phyloP scores from a whole-genome alignment of 2,888 invertebrate species.

The Meiosimyza platycephala region DNA sequence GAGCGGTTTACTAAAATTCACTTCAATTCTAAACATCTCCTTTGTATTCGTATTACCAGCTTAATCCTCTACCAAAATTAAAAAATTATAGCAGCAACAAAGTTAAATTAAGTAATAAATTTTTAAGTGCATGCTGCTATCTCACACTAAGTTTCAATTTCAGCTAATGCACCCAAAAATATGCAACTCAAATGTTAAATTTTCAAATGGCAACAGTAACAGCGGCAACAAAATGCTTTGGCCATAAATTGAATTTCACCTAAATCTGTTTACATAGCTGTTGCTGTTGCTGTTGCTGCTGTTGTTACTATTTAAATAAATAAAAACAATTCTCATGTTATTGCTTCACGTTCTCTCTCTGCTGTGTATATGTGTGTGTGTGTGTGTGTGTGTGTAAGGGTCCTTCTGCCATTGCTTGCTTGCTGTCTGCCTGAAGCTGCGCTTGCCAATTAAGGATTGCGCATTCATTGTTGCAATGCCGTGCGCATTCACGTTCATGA shows the following conservation, averaged over 20 bases:
- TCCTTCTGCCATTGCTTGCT: neutral
- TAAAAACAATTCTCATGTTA: neutral
- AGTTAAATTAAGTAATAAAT: neutral
- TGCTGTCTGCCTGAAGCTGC: neutral
- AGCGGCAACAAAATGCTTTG: neutral
- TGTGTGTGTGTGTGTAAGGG: neutral
- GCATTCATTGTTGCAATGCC: too few relatives aligned
- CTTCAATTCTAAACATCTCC: too few relatives aligned
- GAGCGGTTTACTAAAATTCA: too few relatives aligned
- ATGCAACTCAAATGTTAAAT: slow-evolving; percentile 12
- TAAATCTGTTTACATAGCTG: slow-evolving; percentile 3
- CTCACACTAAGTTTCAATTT: neutral
- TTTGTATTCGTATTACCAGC: too few relatives aligned
- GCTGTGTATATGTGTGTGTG: neutral
- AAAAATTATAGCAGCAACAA: neutral
- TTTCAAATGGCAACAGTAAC: neutral
- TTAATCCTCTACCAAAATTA: neutral
- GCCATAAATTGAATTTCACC: slow-evolving; percentile 8
- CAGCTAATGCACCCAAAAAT: slow-evolving; percentile 5
- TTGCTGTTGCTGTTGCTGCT: slow-evolving; percentile 8
- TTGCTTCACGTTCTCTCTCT: neutral
- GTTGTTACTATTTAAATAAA: slow-evolving; percentile 5
- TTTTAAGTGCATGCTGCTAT: neutral
- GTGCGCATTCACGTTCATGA: neutral
- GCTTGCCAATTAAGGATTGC: slow-evolving; percentile 10